Evolutionary conservation across 2,113 vertebrate genomes (phyloP).

Genomic region (Nesogale talazaci): DNA sequence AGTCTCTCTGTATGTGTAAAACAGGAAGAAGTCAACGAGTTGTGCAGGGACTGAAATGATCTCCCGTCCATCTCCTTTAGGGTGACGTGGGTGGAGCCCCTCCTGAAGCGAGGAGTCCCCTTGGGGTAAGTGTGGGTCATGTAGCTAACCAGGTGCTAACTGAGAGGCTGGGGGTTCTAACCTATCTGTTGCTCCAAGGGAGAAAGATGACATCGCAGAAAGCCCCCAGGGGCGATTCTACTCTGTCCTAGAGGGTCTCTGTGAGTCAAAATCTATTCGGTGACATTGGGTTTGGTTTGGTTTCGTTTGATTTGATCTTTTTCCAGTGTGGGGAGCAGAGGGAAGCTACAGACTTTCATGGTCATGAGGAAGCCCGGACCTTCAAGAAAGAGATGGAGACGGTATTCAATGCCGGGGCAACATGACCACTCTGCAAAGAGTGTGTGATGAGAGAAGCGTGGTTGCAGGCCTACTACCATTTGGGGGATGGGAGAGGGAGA

Average conservation of each 20-base stretch:
- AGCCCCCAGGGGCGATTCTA: neutral
- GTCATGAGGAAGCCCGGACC: neutral
- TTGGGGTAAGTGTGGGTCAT: neutral
- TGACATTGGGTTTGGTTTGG: neutral
- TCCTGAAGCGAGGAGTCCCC: neutral
- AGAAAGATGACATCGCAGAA: neutral
- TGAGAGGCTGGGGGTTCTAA: neutral
- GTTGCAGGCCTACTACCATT: rapidly evolving
- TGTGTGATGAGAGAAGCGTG: neutral
- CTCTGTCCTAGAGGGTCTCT: neutral
- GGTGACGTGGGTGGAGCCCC: neutral
- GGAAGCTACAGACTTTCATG: neutral
- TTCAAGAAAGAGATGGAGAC: neutral
- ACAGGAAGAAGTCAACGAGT: neutral
- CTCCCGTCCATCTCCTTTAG: neutral
- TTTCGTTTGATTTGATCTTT: neutral
- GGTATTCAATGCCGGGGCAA: neutral
- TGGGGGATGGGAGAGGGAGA: neutral
- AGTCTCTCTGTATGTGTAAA: neutral
- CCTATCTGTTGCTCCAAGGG: neutral
- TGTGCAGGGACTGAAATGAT: neutral
- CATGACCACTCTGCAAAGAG: neutral
- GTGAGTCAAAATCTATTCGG: neutral
- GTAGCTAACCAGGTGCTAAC: neutral
- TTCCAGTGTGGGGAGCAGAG: neutral